A percentile compares a stretch with the other conserved stretches of the same genome.
phyloP scores from a whole-genome alignment of 2,888 invertebrate species.

The Thecophora atra region DNA sequence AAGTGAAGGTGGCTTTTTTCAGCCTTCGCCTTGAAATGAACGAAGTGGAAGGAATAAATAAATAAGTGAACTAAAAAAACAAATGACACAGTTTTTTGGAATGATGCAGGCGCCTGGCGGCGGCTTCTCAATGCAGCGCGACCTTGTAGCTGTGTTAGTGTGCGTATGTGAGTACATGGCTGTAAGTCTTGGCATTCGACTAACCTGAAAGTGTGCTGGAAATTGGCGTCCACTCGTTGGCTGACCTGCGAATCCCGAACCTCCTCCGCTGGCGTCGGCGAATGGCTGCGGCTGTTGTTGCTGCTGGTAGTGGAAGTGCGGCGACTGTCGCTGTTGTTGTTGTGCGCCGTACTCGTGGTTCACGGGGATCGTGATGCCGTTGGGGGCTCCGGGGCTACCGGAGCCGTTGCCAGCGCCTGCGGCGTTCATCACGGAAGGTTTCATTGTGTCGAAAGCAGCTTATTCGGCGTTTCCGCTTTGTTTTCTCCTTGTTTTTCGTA shows the following conservation, averaged over 20 bases:
- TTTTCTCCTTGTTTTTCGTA: neutral
- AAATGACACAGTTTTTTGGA: too few species aligned
- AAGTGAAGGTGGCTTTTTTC: neutral
- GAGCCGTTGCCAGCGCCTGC: constrained; percentile 44
- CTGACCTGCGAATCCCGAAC: constrained; percentile 22
- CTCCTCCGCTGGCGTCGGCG: constrained; percentile 40
- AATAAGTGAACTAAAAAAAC: neutral
- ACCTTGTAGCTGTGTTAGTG: constrained; percentile 9
- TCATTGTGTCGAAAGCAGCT: constrained; percentile 50
- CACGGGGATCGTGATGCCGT: constrained; percentile 56
- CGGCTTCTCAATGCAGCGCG: neutral
- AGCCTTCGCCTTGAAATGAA: neutral
- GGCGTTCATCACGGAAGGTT: constrained; percentile 61
- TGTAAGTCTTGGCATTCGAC: constrained; percentile 34
- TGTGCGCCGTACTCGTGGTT: constrained; percentile 52
- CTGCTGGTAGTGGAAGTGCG: constrained; percentile 37
- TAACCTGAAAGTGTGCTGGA: constrained; percentile 50
- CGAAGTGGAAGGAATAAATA: neutral
- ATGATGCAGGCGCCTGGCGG: neutral
- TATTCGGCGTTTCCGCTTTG: neutral
- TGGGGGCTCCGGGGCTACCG: constrained; percentile 36
- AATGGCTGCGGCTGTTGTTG: constrained; percentile 43
- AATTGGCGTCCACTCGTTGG: constrained; percentile 50
- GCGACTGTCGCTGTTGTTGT: constrained; percentile 37
- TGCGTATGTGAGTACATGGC: neutral